Evolutionary conservation across 2,888 invertebrate species (phyloP).

Genomic region (Cosmia pyralina): DNA sequence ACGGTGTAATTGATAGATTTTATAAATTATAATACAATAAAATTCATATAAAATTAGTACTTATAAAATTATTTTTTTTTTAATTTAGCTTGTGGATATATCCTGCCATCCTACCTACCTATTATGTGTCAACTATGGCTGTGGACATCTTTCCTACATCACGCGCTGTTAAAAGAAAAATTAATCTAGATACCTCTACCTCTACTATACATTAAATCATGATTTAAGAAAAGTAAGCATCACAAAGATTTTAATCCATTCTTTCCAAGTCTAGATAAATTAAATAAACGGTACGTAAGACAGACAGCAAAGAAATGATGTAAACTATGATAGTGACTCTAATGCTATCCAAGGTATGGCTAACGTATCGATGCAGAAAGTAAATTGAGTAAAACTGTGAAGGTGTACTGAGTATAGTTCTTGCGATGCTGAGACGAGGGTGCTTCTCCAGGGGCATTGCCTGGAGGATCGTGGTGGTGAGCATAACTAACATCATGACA

Average conservation of each 20-base stretch:
- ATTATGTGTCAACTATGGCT: neutral
- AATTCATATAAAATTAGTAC: neutral
- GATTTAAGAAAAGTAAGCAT: neutral
- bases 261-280: constrained; percentile 71
- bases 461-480: constrained; percentile 59
- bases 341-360: constrained; percentile 64
- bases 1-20: constrained; percentile 20
- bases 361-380: constrained; percentile 70
- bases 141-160: neutral
- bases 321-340: constrained; percentile 64
- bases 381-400: constrained; percentile 72
- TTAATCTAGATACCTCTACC: too few species aligned
- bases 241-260: constrained; percentile 46
- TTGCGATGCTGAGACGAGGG: constrained; percentile 73
- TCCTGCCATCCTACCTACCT: neutral
- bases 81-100: neutral
- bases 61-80: neutral
- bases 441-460: constrained; percentile 50
- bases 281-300: constrained; percentile 71
- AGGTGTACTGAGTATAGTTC: constrained; percentile 71
- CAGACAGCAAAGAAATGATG: constrained; percentile 66
- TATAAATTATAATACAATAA: constrained; percentile 18
- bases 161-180: neutral
- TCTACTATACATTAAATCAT: constrained; percentile 6
- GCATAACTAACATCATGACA: constrained; percentile 63